Base-by-base conservation (phyloP, 2,113 vertebrate genomes). In the Heterotilapia buettikoferi region DNA sequence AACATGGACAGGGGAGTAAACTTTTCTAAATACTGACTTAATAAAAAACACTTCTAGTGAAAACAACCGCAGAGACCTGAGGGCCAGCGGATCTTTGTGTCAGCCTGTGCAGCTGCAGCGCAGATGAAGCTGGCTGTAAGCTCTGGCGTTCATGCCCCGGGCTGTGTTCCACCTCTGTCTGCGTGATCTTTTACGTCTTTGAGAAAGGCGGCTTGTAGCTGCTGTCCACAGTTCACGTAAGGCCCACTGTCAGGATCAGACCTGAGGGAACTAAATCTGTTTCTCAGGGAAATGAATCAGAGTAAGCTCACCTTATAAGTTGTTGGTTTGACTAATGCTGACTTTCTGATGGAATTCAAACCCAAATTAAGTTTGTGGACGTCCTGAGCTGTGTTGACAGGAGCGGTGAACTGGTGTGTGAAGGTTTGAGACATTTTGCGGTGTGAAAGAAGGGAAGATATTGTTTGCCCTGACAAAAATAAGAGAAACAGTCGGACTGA, bases 11-110 rank as follows among this genome's bases (percentile, higher is more conserved):
- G 66, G 89, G 86, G 86, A 91, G 91, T 92, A 89, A 94, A 94
- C 89, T 90, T 90, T 90, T 91, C 90, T 89, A 93, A 95, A 94
- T 87, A 92, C 92, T 92, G 89, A 95, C 86, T 92, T 95, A 90
- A 94, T 94, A 92, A 93, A 94, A 92, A 89, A 84, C 14, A 9
- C 56, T 79, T 13, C 80, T 31, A 83, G 80, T 89, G 86, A 93
- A 95, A 95, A 94, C 93, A 91, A 82, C 66, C 24, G 71, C 83
- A 66, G 80, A 59, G 94, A 80, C 89, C 88, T 40, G 86, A 68
- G 87, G 87, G 84, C 84, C 79, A 73, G 84, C 13, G 85, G 68
- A 73, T 79, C 45, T 83, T 78, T 89, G 76, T 85, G 85, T 92
- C 36, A 78, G 84, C 66, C 79, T 68, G 18, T 86, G 83, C 95